Conservation (phyloP, 2,113 vertebrate species). For the Stegostoma tigrinum region DNA sequence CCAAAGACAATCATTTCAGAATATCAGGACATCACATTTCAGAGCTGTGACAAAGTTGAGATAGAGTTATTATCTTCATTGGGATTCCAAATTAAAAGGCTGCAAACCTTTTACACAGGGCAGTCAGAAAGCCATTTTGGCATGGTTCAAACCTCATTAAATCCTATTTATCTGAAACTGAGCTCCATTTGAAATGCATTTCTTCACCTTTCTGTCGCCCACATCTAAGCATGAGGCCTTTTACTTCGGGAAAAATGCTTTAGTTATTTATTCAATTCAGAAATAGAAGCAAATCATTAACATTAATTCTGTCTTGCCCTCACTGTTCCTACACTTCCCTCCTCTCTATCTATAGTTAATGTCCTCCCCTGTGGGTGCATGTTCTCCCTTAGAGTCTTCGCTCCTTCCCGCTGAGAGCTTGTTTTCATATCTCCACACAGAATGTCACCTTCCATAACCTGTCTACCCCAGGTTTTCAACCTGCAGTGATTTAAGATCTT, state of each 20-base stretch:
- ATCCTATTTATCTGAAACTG: not conserved
- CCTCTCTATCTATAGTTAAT: not conserved
- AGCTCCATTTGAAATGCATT: not conserved
- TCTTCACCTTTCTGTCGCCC: not conserved
- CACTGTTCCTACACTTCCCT: too few species aligned
- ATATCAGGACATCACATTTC: not conserved
- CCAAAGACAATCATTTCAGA: not conserved
- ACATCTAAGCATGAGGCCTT: not conserved
- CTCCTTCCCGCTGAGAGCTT: too few species aligned
- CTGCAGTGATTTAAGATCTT: not conserved
- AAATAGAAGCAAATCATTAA: not conserved
- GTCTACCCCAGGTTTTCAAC: not conserved
- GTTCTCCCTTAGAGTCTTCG: not conserved
- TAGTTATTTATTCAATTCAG: not conserved
- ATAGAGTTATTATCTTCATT: not conserved
- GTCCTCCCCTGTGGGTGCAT: not conserved
- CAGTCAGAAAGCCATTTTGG: not conserved
- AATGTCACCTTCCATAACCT: not conserved
- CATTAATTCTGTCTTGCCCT: not conserved
- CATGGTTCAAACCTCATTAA: not conserved
- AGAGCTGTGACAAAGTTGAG: not conserved
- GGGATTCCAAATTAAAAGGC: not conserved
- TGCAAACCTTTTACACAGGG: not conserved
- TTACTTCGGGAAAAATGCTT: not conserved
- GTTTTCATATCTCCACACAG: not conserved